These are phyloP conservation scores for Saiga tatarica DNA, from an alignment of 2,113 vertebrate species.

Conservation along the genomic window DNA sequence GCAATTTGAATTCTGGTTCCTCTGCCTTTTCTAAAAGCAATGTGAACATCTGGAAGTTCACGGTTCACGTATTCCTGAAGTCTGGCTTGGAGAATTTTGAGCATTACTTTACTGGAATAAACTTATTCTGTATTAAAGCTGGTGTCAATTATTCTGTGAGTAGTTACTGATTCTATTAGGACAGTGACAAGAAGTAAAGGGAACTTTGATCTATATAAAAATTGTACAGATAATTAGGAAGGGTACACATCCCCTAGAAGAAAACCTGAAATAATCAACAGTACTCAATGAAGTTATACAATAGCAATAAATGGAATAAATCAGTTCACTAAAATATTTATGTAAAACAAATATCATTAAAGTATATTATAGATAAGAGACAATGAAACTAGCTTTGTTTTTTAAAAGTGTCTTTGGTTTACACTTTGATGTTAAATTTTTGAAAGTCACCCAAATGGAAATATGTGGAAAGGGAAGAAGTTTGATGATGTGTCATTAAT, in stretches of 20 bases:
- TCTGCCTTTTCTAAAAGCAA: no score
- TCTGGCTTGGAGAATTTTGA: no score
- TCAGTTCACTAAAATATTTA: background rate
- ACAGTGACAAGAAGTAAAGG: background rate
- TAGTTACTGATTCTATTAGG: background rate
- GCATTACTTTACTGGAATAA: background rate
- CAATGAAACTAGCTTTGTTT: background rate
- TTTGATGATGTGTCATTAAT: background rate
- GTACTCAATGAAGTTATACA: background rate
- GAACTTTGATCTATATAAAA: background rate
- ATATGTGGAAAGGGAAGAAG: background rate
- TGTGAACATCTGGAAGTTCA: no score
- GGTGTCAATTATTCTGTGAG: background rate
- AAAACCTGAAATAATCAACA: slow-evolving; percentile 38
- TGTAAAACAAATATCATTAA: background rate
- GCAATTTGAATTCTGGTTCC: no score
- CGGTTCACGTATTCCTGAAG: no score
- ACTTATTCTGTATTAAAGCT: background rate
- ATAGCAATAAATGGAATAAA: background rate
- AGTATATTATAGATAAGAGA: background rate
- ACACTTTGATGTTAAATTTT: background rate
- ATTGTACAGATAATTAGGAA: background rate
- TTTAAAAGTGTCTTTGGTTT: background rate
- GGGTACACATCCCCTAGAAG: background rate
- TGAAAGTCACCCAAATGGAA: background rate